Percentiles rank a stretch among this genome's conserved stretches.
Evolutionary conservation across 2,888 invertebrate species (phyloP).

Genomic region (Philonicus albiceps): DNA sequence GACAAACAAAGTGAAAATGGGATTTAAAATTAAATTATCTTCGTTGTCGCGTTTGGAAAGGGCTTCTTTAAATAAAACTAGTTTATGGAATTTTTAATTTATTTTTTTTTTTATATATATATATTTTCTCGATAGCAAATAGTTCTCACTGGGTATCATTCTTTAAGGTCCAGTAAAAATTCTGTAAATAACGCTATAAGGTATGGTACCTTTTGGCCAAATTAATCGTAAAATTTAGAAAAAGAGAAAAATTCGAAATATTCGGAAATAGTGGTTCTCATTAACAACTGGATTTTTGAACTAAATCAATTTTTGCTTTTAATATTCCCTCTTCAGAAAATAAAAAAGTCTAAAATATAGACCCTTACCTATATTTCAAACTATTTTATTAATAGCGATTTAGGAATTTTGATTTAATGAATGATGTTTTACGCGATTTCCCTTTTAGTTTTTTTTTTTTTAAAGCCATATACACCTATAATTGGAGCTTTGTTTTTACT

Average conservation of each 20-base stretch:
- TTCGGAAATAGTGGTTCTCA: neutral
- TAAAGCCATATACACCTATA: neutral
- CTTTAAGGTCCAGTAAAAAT: neutral
- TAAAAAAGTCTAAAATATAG: neutral
- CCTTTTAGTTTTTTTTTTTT: too few species aligned
- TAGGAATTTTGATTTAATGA: neutral
- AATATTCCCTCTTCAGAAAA: neutral
- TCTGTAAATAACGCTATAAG: neutral
- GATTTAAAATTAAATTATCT: neutral
- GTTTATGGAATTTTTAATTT: neutral
- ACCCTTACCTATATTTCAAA: too few species aligned
- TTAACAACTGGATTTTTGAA: neutral
- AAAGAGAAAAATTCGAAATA: neutral
- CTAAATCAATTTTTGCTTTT: neutral
- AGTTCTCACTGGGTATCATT: neutral
- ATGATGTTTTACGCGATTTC: neutral
- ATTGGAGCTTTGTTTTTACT: neutral
- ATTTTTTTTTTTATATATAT: neutral
- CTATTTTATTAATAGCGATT: neutral
- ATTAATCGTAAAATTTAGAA: neutral
- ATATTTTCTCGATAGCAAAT: neutral
- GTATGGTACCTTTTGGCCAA: neutral
- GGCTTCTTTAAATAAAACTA: neutral
- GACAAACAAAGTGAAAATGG: neutral
- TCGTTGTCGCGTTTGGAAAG: neutral